These are phyloP conservation scores for Oscheius sp. DNA, from an alignment of 2,888 invertebrate species.

Conservation along the genomic window DNA sequence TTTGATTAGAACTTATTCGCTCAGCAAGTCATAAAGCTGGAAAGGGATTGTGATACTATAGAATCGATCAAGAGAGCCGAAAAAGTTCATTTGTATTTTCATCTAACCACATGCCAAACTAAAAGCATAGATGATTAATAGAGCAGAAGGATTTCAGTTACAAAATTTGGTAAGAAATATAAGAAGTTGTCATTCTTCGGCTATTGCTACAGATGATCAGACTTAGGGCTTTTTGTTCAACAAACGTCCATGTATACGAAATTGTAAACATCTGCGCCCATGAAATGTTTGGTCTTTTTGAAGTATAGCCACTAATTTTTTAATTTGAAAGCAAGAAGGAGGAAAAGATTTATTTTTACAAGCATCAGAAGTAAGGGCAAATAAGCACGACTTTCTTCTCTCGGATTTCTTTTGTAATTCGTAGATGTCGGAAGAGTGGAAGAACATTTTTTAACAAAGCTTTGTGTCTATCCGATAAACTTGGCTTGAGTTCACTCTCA, in stretches of 20 bases:
- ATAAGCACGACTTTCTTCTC: slow-evolving; percentile 2
- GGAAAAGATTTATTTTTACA: no score
- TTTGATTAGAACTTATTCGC: not conserved
- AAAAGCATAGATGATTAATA: not conserved
- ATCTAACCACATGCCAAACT: not conserved
- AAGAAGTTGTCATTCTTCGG: no score
- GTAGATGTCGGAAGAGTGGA: slow-evolving; percentile 16
- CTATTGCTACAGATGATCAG: no score
- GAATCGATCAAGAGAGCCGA: not conserved
- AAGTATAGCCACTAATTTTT: no score
- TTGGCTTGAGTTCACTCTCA: not conserved
- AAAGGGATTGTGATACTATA: not conserved
- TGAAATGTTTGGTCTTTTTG: no score
- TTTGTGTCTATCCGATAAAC: slow-evolving; percentile 2
- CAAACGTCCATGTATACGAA: no score
- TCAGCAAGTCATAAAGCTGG: not conserved
- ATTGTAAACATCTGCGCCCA: no score
- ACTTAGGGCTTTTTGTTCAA: no score
- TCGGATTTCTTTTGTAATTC: slow-evolving; percentile 6
- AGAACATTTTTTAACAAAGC: slow-evolving; percentile 4
- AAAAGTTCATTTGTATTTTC: not conserved
- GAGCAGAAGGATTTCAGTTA: not conserved
- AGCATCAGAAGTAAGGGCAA: not conserved
- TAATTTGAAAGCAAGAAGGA: no score
- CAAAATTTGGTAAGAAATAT: not conserved